These are phyloP conservation scores for Siderastrea radians DNA, from an alignment of 92 coral and sea anemone genomes.

Conservation along the genomic window DNA sequence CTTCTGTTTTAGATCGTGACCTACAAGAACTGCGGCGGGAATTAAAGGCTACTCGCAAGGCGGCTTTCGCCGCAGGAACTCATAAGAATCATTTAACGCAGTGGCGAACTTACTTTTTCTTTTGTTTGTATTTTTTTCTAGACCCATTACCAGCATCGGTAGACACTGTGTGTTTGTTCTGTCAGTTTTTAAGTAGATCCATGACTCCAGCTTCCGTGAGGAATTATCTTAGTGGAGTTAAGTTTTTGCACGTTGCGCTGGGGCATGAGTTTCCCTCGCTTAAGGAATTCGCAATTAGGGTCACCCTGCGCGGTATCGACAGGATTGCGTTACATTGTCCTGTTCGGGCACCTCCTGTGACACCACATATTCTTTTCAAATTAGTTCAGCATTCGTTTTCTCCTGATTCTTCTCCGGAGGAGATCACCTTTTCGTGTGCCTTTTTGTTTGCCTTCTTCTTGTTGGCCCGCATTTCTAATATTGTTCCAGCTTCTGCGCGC, in stretches of 20 bases:
- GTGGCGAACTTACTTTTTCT: conserved; percentile 1
- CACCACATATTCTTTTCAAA: conserved; percentile 1
- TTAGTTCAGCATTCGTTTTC: neutral
- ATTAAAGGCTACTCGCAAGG: conserved; percentile 7
- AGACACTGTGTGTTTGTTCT: conserved; percentile 5
- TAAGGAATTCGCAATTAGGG: conserved; percentile 1
- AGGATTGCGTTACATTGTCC: too few species aligned
- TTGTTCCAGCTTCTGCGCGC: conserved; percentile 13
- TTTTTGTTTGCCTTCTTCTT: conserved; percentile 47
- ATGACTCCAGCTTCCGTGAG: conserved; percentile 30
- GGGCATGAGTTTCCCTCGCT: neutral
- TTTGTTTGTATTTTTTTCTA: conserved; percentile 32
- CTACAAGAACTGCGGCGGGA: conserved; percentile 15
- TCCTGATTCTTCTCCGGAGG: neutral
- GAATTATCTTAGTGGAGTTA: conserved; percentile 1
- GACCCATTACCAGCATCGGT: neutral
- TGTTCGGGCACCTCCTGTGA: neutral
- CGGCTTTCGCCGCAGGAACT: conserved; percentile 22
- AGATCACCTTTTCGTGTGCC: conserved; percentile 28
- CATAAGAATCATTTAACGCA: neutral
- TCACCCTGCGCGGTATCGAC: conserved; percentile 24
- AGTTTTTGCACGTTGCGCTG: too few species aligned
- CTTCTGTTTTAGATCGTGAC: conserved; percentile 10
- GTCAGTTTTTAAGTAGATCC: conserved; percentile 38
- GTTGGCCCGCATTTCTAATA: conserved; percentile 32